Evolutionary conservation across 2,888 invertebrate species (phyloP).

Genomic region (Linnaemya vulpina): DNA sequence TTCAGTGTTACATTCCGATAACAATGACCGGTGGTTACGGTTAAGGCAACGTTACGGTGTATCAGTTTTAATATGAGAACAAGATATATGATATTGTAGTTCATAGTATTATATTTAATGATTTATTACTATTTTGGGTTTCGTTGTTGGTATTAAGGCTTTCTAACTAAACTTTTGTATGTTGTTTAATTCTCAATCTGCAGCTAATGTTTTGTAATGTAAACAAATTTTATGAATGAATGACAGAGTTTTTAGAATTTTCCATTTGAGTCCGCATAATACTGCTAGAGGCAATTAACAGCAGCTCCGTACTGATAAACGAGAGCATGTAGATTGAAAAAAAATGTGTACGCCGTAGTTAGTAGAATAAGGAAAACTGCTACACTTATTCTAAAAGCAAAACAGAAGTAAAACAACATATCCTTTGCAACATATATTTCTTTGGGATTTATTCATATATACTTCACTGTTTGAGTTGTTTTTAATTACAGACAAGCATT

Average conservation of each 20-base stretch:
- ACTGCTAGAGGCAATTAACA: slow-evolving; percentile 2
- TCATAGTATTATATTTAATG: slow-evolving; percentile 28
- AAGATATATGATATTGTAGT: slow-evolving; percentile 27
- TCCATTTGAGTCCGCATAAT: slow-evolving; percentile 36
- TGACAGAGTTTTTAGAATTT: slow-evolving; percentile 50
- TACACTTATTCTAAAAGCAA: background rate
- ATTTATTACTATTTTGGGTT: background rate
- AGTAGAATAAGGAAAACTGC: background rate
- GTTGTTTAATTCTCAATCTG: background rate
- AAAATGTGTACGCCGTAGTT: background rate
- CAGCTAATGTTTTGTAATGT: slow-evolving; percentile 47
- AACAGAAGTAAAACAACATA: background rate
- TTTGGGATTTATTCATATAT: too few relatives aligned
- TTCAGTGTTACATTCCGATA: slow-evolving; percentile 79
- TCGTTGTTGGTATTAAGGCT: background rate
- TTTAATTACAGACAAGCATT: too few relatives aligned
- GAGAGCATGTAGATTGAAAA: background rate
- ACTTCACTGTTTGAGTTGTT: too few relatives aligned
- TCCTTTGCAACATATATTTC: too few relatives aligned
- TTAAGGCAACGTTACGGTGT: slow-evolving; percentile 65
- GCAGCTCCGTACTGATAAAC: slow-evolving; percentile 46
- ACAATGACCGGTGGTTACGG: slow-evolving; percentile 78
- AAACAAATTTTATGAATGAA: slow-evolving; percentile 66
- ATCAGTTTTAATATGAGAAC: slow-evolving; percentile 39
- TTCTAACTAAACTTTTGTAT: background rate